Percentiles rank a stretch among this genome's conserved stretches.
These are phyloP conservation scores for Nanger granti DNA, from an alignment of 2,113 vertebrate species.

Conservation along the genomic window DNA sequence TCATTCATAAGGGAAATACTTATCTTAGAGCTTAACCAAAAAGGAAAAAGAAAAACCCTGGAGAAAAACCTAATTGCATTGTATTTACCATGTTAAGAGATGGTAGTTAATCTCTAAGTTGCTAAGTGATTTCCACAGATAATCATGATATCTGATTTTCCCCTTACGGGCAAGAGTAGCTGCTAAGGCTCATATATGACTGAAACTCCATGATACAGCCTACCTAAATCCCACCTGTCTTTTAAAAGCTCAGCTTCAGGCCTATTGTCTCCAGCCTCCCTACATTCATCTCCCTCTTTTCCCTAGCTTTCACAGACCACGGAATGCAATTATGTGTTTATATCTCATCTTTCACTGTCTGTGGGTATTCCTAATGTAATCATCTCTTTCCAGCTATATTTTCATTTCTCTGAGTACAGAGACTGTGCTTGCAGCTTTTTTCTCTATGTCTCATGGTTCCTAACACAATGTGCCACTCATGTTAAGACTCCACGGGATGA, in stretches of 20 bases:
- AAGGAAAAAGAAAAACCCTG: not conserved
- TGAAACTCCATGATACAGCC: not conserved
- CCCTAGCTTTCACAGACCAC: not conserved
- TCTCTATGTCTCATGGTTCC: not conserved
- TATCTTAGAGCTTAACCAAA: not conserved
- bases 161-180: not conserved
- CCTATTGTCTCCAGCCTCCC: not conserved
- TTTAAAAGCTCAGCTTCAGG: not conserved
- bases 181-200: not conserved
- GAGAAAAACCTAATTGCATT: not conserved
- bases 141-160: not conserved
- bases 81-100: not conserved
- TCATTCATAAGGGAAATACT: not conserved
- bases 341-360: not conserved
- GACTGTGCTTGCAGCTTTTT: not conserved
- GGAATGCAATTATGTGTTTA: not conserved
- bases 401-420: not conserved
- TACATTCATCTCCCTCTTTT: not conserved
- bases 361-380: constrained; percentile 1
- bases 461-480: not conserved
- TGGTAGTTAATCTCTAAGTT: not conserved
- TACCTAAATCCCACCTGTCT: not conserved
- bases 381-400: not conserved
- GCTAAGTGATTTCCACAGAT: not conserved
- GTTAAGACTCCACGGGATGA: not conserved